Base-by-base conservation (phyloP, 2,113 vertebrate species). In the Urocolius indicus region DNA sequence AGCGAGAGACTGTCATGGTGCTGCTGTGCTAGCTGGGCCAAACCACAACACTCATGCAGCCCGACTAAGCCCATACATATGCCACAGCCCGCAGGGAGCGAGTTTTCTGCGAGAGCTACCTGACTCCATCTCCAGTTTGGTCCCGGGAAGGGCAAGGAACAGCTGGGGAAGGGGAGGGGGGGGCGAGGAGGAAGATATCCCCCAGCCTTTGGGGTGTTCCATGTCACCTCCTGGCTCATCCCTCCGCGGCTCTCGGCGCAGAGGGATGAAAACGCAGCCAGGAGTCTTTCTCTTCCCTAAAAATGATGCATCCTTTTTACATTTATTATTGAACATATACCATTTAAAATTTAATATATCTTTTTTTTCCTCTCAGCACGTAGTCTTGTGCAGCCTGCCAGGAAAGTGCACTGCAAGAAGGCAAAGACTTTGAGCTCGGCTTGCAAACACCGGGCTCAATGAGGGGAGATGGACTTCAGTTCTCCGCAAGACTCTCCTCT, bases 401-500 rank as follows among this genome's bases (percentile, higher is more conserved):
- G 16, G 29, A 24, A 87, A 41, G n/a, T 36, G 72, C 11, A 3
- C 52, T 19, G 68, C 58, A 5, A 17, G n/a, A 43, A 66, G 30
- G 32, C 7, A 5, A 66, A 85, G 8, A 21, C 22, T 73, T 27
- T 22, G 8, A 41, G 12, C 19, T 13, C 19, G 7, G 7, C 43
- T 93, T 55, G 30, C 26, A 72, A 49, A 59, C 1, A 11, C 17
- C 6, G 17, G 23, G 67, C 8, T 68, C 12, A 12, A 5, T 1
- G 5, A 1, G 2, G 3, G 19, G 15, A 23, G 20, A 14, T 8
- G 43, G 10, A 24, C 26, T 15, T 14, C 23, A 13, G 41, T 12
- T 15, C 62, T 24, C 34, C 5, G 1, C 41, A 23, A 38, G 32
- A 14, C 45, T 14, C 14, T 74, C 46, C 51, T 29, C 22, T 38